Conservation (phyloP, 2,797 vertebrate species). For the Chaunax sp. region DNA sequence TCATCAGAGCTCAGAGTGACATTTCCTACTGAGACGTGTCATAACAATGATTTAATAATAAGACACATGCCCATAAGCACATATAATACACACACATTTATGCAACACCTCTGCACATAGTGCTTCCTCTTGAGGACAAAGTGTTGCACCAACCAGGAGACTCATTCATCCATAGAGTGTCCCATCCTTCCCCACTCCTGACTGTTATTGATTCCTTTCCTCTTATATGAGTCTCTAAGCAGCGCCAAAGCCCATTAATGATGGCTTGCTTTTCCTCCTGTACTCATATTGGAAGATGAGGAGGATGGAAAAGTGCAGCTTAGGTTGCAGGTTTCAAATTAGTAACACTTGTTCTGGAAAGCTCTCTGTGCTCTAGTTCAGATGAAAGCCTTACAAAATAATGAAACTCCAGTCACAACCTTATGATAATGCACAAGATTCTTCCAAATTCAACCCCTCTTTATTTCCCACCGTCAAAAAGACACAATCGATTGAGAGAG, state of each 20-base stretch:
- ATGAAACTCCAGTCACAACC: no score
- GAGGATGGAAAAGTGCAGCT: conserved; percentile 13
- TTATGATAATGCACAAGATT: no score
- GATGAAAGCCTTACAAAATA: neutral
- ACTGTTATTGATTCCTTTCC: conserved; percentile 21
- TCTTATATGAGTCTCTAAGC: conserved; percentile 28
- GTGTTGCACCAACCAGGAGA: conserved; percentile 2
- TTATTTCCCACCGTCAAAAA: neutral
- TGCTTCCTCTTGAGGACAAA: conserved; percentile 16
- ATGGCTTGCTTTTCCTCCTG: conserved; percentile 5
- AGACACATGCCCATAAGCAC: conserved; percentile 12
- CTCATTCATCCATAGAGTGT: conserved; percentile 18
- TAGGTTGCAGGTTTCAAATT: conserved; percentile 9
- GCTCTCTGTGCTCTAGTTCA: neutral
- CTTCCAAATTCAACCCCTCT: neutral
- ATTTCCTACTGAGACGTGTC: conserved; percentile 37
- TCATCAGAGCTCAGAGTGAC: conserved; percentile 40
- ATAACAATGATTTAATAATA: conserved; percentile 39
- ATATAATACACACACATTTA: neutral
- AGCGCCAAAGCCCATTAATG: conserved; percentile 21
- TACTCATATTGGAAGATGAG: conserved; percentile 7
- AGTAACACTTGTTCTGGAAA: neutral
- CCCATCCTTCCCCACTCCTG: conserved; percentile 14
- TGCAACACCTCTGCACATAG: neutral
- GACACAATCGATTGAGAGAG: no score